Base-by-base conservation (phyloP, 2,797 vertebrate species). In the Borostomias antarcticus region DNA sequence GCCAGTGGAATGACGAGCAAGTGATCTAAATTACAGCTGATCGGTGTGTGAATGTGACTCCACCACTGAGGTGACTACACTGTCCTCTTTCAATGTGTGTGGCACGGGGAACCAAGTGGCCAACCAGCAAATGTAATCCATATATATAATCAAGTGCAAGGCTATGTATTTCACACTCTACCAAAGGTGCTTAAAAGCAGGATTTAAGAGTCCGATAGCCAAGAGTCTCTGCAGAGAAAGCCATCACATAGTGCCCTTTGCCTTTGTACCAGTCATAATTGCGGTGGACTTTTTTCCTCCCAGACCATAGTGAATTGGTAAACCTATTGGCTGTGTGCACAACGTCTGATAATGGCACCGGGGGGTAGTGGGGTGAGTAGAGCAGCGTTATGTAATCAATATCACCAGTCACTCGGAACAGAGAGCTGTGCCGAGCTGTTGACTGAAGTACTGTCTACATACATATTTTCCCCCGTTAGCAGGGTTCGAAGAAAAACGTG, bases 11-110 rank as follows among this genome's bases (percentile, higher is more conserved):
- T 85, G 89, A 86, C 86, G 85, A 87, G 88, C 77, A 87, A 91
- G 92, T 92, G 88, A 91, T 92, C 89, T 89, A 84, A 90, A 91
- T 93, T 90, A 91, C 79, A 65, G 64, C 62, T 62, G 68, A 74
- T 80, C 80, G 84, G 74, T 73, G 82, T 83, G 80, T 86, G 82
- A 89, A 89, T 85, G 86, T 86, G 84, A 91, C 81, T 88, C 73
- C 56, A 59, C 63, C 70, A 52, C 48, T 59, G 37, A 21, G 37
- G 51, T 4, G 21, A 68, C 69, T 72, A 37, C 37, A 70, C 40
- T 45, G 40, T 59, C 28, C 11, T 13, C 30, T 58, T 73, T 68
- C 63, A 26, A 58, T 3, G 10, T 73, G 64, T 70, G 64, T 53
- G 63, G 1, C 29, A 62, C 65, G 15, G 35, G 75, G 79, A 79